phyloP scores from a whole-genome alignment of 2,113 vertebrate genomes.

The Perccottus glenii region DNA sequence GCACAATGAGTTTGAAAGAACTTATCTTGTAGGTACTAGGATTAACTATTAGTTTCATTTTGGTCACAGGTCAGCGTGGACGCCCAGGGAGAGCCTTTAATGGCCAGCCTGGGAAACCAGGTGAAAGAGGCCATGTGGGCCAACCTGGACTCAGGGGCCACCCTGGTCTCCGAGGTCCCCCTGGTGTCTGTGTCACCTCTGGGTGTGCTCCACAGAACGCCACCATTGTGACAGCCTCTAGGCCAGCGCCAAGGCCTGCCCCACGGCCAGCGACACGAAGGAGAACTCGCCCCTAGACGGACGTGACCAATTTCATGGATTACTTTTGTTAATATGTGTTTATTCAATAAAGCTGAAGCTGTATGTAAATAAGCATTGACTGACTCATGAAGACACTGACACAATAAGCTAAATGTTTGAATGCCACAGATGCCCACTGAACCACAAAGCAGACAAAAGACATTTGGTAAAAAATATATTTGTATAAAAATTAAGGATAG shows the following conservation, averaged over 20 bases:
- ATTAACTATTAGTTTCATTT: conserved; percentile 37
- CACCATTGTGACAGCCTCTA: conserved; percentile 24
- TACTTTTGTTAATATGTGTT: conserved; percentile 46
- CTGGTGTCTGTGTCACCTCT: conserved; percentile 78
- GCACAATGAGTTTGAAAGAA: background rate
- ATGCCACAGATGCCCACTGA: conserved; percentile 10
- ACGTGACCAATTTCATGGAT: conserved; percentile 18
- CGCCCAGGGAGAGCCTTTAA: conserved; percentile 74
- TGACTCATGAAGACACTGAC: conserved; percentile 29
- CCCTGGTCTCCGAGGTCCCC: conserved; percentile 75
- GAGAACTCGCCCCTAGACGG: conserved; percentile 68
- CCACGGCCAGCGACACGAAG: conserved; percentile 50
- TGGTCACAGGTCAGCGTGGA: conserved; percentile 77
- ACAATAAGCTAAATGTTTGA: conserved; percentile 11
- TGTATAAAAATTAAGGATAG: conserved; percentile 62
- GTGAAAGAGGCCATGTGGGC: conserved; percentile 77
- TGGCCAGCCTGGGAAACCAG: conserved; percentile 78
- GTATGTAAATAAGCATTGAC: conserved; percentile 75
- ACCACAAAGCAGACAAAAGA: conserved; percentile 4
- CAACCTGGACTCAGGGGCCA: conserved; percentile 76
- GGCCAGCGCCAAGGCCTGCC: background rate
- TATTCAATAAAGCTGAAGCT: conserved; percentile 41
- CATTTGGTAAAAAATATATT: conserved; percentile 34
- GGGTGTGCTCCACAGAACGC: conserved; percentile 70
- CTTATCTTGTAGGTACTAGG: background rate